phyloP scores from a whole-genome alignment of 1,140 invertebrate species.

The Uloborus diversus region DNA sequence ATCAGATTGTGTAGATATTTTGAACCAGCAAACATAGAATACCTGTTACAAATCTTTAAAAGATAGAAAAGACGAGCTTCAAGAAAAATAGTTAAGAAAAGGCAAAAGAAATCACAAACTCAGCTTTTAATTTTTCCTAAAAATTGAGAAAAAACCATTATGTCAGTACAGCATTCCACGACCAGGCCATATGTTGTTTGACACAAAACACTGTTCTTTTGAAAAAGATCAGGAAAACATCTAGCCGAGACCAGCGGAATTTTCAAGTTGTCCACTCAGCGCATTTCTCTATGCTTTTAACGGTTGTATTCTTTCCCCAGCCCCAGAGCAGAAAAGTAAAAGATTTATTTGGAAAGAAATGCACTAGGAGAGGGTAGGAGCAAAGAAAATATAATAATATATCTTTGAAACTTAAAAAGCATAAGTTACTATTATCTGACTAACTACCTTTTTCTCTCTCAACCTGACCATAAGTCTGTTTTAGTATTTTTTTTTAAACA shows the following conservation, averaged over 20 bases:
- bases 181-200: conserved; percentile 9
- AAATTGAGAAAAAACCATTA: conserved; percentile 17
- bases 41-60: no score
- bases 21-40: no score
- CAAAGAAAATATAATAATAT: background rate
- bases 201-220: conserved; percentile 12
- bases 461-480: no score
- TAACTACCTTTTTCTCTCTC: no score
- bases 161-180: conserved; percentile 6
- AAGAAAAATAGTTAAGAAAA: no score
- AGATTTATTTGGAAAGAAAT: conserved; percentile 6
- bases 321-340: background rate
- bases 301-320: no score
- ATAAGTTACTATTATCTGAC: no score
- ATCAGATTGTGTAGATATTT: no score
- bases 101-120: no score
- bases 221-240: background rate
- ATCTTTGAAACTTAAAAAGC: background rate
- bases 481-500: no score
- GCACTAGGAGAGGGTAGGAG: background rate
- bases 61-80: no score
- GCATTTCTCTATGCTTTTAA: background rate
- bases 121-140: no score
- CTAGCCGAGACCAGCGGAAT: conserved; percentile 31
- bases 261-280: conserved; percentile 30